Evolutionary conservation across 2,113 vertebrate species (phyloP), one percentile per base, ranked within the genome.

Genomic region (Cynopterus brachyotis): DNA sequence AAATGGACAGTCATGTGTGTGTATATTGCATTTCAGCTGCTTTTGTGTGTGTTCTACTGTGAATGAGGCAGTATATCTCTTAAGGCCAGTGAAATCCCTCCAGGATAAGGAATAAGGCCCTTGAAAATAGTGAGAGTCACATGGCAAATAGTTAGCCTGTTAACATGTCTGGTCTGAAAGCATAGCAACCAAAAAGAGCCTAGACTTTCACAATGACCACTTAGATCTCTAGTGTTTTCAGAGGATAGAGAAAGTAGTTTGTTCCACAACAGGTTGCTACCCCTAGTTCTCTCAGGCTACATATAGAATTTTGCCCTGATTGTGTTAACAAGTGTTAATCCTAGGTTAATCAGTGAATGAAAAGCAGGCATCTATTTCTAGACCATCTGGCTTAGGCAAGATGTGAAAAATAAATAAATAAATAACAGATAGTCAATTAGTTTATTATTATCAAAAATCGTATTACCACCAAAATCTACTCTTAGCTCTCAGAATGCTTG

Each of bases 341-440:
- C 15, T 45, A 3, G 24, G 50, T 64, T 91, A 72, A 67, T 91
- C 47, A 83, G 57, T 76, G 67, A 95, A 89, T 94, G 96, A 70
- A 96, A 97, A 88, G n/a, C 84, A 91, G 72, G 13, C 62, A 73
- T 88, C 40, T 40, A 89, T 66, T 84, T 26, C 28, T 62, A 84
- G 80, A 81, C 30, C 22, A 94, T 17, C 69, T 69, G 84, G 70
- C 24, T 91, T 91, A 93, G 67, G 30, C 37, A 91, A 86, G 24
- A 70, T 90, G 50, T 35, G 55, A 40, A 60, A 24, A 81, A 90
- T 64, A 30, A 50, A 50, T 16, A 50, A 50, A 50, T 16, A 50
- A 93, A 76, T 81, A 60, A 88, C 64, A 75, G 35, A 30, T 12
- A 60, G 28, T 47, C 50, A 55, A 37, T 69, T 50, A 83, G 20